These are phyloP conservation scores for Drosophila putrida DNA, from an alignment of 2,888 invertebrate species.

Conservation along the genomic window DNA sequence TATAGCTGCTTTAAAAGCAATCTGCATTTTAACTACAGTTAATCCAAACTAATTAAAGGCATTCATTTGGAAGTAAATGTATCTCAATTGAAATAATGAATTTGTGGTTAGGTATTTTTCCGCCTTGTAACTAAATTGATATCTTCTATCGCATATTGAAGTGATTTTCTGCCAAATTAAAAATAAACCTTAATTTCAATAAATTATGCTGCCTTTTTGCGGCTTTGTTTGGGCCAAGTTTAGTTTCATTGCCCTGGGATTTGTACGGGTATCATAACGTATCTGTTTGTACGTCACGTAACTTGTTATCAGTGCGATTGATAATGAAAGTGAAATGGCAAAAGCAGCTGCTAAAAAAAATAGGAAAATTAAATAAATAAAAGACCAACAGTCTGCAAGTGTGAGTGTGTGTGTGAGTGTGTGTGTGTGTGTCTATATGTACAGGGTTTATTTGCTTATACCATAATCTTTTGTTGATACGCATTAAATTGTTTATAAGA, in stretches of 20 bases:
- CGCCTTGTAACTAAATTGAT: not conserved
- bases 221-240: conserved; percentile 18
- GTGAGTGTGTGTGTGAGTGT: not conserved
- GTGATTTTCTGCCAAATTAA: not conserved
- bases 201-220: conserved; percentile 1
- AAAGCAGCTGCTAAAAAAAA: conserved; percentile 22
- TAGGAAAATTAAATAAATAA: conserved; percentile 3
- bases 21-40: not conserved
- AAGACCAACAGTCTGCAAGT: conserved; percentile 11
- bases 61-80: not conserved
- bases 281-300: conserved; percentile 68
- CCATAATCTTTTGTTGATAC: conserved; percentile 54
- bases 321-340: conserved; percentile 69
- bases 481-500: conserved; percentile 36
- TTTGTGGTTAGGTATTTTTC: not conserved
- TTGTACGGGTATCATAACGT: conserved; percentile 10
- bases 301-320: conserved; percentile 54
- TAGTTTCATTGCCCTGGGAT: conserved; percentile 26
- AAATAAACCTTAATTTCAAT: not conserved
- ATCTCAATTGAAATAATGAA: not conserved
- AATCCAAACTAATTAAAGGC: not conserved
- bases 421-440: not conserved
- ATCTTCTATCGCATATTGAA: not conserved
- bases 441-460: conserved; percentile 6
- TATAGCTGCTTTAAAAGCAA: no score